phyloP scores from a whole-genome alignment of 2,113 vertebrate species.

The Machaerirhynchus nigripectus region DNA sequence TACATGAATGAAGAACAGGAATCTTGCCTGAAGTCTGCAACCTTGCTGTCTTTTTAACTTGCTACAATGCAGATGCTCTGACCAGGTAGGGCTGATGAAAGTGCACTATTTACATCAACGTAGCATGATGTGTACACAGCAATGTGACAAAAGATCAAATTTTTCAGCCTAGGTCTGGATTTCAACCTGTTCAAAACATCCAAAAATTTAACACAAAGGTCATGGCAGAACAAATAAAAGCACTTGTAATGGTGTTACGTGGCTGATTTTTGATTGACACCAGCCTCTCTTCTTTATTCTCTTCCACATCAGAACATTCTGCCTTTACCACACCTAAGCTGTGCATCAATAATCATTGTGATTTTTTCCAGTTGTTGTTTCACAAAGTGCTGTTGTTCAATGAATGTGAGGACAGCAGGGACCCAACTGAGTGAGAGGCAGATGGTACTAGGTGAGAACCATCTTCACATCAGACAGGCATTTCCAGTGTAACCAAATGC shows the following conservation, averaged over 20 bases:
- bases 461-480: neutral
- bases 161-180: neutral
- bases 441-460: neutral
- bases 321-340: neutral
- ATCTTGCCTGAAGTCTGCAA: neutral
- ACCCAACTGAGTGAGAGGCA: neutral
- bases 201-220: neutral
- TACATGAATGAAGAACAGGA: neutral
- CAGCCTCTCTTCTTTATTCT: neutral
- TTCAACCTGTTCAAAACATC: neutral
- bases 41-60: neutral
- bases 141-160: neutral
- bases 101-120: accelerated
- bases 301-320: neutral
- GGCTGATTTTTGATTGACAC: neutral
- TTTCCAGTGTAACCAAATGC: neutral
- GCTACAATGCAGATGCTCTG: neutral
- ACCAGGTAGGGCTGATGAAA: neutral
- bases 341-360: neutral
- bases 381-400: neutral
- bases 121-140: neutral
- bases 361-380: neutral
- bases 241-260: neutral
- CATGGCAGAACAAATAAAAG: neutral
- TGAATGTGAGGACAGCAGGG: neutral